Base-by-base conservation (phyloP, 2,113 vertebrate genomes). In the Callithrix jacchus region DNA sequence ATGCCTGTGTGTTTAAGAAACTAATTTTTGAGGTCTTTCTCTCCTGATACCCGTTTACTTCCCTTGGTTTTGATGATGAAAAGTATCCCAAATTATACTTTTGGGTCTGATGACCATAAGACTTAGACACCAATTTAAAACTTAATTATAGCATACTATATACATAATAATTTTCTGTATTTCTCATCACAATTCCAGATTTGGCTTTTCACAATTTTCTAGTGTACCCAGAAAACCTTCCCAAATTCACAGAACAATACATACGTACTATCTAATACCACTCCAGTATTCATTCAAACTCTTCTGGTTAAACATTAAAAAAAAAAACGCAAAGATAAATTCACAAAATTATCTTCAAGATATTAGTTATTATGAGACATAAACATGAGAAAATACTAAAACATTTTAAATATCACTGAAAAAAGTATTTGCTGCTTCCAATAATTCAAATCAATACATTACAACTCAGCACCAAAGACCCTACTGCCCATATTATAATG, bases 31-130 rank as follows among this genome's bases (percentile, higher is more conserved):
- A 20, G 25, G 35, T 56, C 37, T 81, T 81, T 74, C 83, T 49
- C 21, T 81, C 54, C 21, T 61, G 40, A 45, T 32, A 58, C 9
- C 20, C 40, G 30, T 61, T 68, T 94, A 42, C 42, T 82, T 64
- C 68, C 68, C 74, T 71, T 90, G 80, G 21, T 82, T 90, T 64
- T 94, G 37, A 93, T 40, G 84, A 71, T 11, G 13, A 64, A 70
- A 97, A 82, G 37, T 79, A 73, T 35, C n/a, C 27, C 68, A 81
- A 96, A 58, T 77, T 9, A 93, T 27, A 64, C 40, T 85, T 89
- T 74, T 40, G 5, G 54, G 58, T 92, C 89, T 61, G 40, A 61
- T 32, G 6, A 56, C 23, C 37, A 80, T 32, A 45, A 42, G 83
- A 47, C 25, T 56, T 35, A 91, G 68, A 87, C 8, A 49, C n/a